These are phyloP conservation scores for Chamaea fasciata DNA, from an alignment of 2,113 vertebrate species.

Conservation along the genomic window DNA sequence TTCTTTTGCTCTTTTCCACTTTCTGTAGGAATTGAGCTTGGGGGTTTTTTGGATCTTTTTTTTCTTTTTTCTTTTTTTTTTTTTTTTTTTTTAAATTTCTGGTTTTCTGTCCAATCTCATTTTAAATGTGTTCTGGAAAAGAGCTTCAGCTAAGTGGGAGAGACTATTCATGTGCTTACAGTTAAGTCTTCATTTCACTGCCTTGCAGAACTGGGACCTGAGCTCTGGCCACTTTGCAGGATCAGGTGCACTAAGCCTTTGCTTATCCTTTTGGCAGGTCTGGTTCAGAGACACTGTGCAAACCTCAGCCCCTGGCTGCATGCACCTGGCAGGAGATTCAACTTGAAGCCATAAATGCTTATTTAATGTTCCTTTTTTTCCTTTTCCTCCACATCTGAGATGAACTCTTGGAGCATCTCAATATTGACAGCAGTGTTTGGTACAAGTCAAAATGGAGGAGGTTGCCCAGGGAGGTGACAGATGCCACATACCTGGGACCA, in stretches of 20 bases:
- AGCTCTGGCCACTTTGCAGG: background rate
- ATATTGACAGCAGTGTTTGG: rapidly evolving
- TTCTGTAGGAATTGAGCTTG: background rate
- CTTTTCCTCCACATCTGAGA: background rate
- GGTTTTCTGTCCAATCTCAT: background rate
- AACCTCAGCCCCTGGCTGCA: background rate
- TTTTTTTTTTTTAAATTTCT: background rate
- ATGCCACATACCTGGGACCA: background rate
- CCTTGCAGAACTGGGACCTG: background rate
- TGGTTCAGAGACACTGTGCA: rapidly evolving
- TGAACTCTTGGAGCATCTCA: background rate
- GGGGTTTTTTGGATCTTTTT: too few species aligned
- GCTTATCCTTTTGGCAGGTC: background rate
- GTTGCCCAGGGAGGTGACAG: background rate
- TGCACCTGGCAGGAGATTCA: background rate
- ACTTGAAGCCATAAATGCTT: background rate
- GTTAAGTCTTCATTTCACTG: background rate
- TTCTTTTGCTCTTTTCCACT: background rate
- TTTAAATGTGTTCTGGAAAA: background rate
- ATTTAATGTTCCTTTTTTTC: background rate
- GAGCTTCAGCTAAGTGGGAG: background rate
- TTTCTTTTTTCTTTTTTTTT: background rate
- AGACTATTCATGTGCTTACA: background rate
- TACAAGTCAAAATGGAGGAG: background rate
- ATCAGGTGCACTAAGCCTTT: background rate